Evolutionary conservation across 2,888 invertebrate genomes (phyloP), one percentile per base, ranked within the genome.

Genomic region (Mythimna impura): DNA sequence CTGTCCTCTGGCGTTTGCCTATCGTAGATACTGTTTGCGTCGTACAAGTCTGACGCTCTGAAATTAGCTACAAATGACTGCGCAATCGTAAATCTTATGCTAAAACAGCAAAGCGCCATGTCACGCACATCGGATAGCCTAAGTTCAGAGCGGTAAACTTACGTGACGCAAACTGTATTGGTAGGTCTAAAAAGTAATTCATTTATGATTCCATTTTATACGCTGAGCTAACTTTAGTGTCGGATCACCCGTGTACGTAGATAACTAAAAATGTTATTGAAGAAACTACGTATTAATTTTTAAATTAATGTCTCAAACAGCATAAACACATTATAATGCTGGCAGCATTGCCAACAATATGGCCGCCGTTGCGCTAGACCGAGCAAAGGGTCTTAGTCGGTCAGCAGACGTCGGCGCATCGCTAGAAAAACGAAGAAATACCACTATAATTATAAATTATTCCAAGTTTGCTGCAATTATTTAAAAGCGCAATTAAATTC

Each of bases 381-480:
- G 71, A 72, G 43, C 40, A 61, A 57, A 12, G 64, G 47, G 64
- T 57, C 34, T 67, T 57, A 54, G 58, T 69, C 76, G 81, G 67
- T 71, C 75, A 71, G 65, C 57, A 71, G 50, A 22, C 74, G 60
- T 66, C 65, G 75, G 75, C 68, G 57, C 70, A 71, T 66, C 70
- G 67, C 81, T 81, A 83, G 81, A 81, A 81, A 81, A n/a, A 81
- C 50, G 61, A 68, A 61, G 58, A 60, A 68, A 61, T 58, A 60
- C 70, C 61, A 75, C 66, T n/a, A 71, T 66, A 17, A 54, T 68
- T 47, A 40, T 20, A 47, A 64, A 55, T 20, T 6, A 12, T 50
- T 10, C 5, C 54, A 50, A 43, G 20, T 1, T 54, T 54, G 17
- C 52, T 69, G 57, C 34, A 70, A 67, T 47, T 63, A 54, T 40